phyloP scores from a whole-genome alignment of 2,113 vertebrate genomes.

The Onychostruthus taczanowskii region DNA sequence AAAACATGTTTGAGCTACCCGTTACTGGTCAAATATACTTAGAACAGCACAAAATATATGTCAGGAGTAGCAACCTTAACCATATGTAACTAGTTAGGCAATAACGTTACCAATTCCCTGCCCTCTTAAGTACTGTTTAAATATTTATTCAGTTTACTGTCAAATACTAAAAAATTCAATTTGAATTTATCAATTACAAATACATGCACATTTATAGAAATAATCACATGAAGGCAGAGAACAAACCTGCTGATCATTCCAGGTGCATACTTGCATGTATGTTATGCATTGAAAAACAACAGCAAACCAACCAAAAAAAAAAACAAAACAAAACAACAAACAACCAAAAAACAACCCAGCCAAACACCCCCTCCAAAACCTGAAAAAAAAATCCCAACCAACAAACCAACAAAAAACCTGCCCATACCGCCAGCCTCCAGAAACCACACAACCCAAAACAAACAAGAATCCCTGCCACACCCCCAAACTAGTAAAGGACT shows the following conservation, averaged over 20 bases:
- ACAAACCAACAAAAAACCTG: not conserved
- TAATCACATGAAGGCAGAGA: not conserved
- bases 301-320: not conserved
- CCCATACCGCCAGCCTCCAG: not conserved
- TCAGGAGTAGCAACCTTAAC: not conserved
- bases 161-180: not conserved
- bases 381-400: not conserved
- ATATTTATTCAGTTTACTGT: not conserved
- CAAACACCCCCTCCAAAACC: not conserved
- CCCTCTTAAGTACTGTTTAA: not conserved
- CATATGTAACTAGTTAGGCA: not conserved
- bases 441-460: not conserved
- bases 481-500: not conserved
- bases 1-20: not conserved
- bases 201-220: not conserved
- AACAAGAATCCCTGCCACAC: not conserved
- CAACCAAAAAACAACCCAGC: not conserved
- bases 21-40: not conserved
- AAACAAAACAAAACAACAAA: not conserved
- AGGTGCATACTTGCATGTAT: not conserved
- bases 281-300: not conserved
- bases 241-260: not conserved
- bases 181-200: not conserved
- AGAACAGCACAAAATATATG: not conserved
- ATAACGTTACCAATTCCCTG: not conserved